Percentiles rank a stretch among this genome's conserved stretches.
These are phyloP conservation scores for Creontiades dilutus DNA, from an alignment of 2,888 invertebrate species.

Conservation along the genomic window DNA sequence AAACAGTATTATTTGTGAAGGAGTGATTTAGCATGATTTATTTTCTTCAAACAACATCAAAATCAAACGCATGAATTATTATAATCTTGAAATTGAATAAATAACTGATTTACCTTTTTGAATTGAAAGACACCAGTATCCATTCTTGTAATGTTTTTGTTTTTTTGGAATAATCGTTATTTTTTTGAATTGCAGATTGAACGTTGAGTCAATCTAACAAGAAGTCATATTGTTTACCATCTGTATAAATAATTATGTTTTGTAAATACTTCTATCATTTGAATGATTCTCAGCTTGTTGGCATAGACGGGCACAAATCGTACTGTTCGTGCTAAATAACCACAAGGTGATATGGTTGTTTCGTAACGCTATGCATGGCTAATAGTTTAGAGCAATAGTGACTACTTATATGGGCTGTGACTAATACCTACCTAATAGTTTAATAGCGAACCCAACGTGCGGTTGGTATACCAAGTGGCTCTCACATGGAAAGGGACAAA, in stretches of 20 bases:
- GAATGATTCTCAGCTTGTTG: neutral
- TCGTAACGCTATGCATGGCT: slow-evolving; percentile 58
- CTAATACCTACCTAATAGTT: neutral
- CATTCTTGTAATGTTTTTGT: neutral
- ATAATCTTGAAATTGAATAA: too few relatives aligned
- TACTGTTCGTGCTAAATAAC: neutral
- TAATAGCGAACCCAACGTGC: neutral
- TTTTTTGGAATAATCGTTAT: slow-evolving; percentile 61
- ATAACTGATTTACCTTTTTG: too few relatives aligned
- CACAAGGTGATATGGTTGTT: slow-evolving; percentile 39
- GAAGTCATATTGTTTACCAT: slow-evolving; percentile 6
- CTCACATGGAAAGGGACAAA: too few relatives aligned
- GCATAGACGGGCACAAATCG: slow-evolving; percentile 8
- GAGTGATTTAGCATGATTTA: too few relatives aligned
- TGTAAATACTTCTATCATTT: neutral
- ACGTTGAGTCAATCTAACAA: slow-evolving; percentile 59
- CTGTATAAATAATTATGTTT: neutral
- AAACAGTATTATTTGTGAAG: too few relatives aligned
- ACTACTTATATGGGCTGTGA: slow-evolving; percentile 54
- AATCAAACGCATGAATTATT: too few relatives aligned
- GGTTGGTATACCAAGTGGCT: too few relatives aligned
- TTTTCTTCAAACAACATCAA: too few relatives aligned
- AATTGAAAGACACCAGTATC: too few relatives aligned
- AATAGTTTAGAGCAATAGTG: slow-evolving; percentile 48
- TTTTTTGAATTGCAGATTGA: slow-evolving; percentile 67